Evolutionary conservation across 2,797 vertebrate species (phyloP).

Genomic region (Cyclura pinguis): DNA sequence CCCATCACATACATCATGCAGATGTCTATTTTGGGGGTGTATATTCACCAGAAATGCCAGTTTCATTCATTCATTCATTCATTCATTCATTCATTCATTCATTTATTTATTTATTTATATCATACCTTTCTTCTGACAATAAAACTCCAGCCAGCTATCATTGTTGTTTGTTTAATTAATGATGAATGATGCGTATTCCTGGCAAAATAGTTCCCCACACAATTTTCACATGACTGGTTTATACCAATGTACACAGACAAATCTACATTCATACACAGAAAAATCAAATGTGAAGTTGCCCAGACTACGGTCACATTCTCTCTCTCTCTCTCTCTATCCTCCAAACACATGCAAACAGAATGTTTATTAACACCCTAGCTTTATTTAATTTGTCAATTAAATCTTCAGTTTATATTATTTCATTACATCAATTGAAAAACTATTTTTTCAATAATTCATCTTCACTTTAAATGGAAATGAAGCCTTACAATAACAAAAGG

Average conservation of each 20-base stretch:
- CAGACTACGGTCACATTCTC: too few relatives aligned
- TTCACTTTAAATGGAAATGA: fast-evolving
- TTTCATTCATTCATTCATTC: too few relatives aligned
- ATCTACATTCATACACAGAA: too few relatives aligned
- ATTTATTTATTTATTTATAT: too few relatives aligned
- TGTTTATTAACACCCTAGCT: background rate
- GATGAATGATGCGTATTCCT: background rate
- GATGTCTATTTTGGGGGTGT: background rate
- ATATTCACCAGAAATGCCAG: background rate
- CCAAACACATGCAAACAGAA: background rate
- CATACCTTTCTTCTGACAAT: too few relatives aligned
- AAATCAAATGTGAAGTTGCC: too few relatives aligned
- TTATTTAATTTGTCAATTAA: background rate
- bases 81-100: too few relatives aligned
- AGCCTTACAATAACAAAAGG: background rate
- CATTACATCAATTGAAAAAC: background rate
- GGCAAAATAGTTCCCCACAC: background rate
- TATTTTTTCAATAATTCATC: background rate
- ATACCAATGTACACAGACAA: background rate
- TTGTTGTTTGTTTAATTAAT: background rate
- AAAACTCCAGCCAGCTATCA: background rate
- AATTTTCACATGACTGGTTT: background rate
- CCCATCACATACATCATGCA: background rate
- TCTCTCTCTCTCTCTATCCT: background rate
- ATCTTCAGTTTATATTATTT: background rate